Percentiles rank a stretch among this genome's conserved stretches.
These are phyloP conservation scores for Accipiter cooperii DNA, from an alignment of 2,113 vertebrate genomes.

Conservation along the genomic window DNA sequence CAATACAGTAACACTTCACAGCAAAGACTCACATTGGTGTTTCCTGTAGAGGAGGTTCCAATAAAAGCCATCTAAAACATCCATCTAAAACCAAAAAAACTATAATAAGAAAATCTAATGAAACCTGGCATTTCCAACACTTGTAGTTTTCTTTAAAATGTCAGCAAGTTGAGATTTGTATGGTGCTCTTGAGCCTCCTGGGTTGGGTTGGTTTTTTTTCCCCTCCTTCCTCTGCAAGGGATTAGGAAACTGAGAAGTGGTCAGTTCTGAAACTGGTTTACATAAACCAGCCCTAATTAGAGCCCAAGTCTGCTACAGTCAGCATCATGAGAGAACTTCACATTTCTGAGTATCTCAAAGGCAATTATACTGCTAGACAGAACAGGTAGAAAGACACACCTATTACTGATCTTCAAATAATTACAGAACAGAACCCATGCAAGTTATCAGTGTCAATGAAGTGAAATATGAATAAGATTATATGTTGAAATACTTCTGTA, in stretches of 20 bases:
- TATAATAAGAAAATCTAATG: not conserved
- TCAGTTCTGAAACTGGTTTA: not conserved
- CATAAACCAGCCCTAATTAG: not conserved
- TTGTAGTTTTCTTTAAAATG: not conserved
- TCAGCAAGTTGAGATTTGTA: not conserved
- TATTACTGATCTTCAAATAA: not conserved
- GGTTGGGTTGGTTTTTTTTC: rapidly evolving
- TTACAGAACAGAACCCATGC: not conserved
- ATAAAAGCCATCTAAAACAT: not conserved
- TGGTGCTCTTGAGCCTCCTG: not conserved
- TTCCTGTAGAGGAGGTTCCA: not conserved
- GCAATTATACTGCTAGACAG: not conserved
- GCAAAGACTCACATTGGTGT: not conserved
- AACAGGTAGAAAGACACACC: not conserved
- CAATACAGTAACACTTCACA: not conserved
- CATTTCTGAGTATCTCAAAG: not conserved
- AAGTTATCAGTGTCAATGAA: not conserved
- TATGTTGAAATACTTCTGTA: not conserved
- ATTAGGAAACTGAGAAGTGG: not conserved
- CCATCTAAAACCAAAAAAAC: not conserved
- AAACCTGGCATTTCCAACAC: not conserved
- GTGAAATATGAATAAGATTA: not conserved
- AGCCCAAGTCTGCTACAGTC: not conserved
- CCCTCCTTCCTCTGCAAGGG: not conserved
- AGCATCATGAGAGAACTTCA: not conserved